Percentiles rank a stretch among this genome's conserved stretches.
Evolutionary conservation across 1,140 invertebrate genomes (phyloP).

Genomic region (Sinonovacula constricta): DNA sequence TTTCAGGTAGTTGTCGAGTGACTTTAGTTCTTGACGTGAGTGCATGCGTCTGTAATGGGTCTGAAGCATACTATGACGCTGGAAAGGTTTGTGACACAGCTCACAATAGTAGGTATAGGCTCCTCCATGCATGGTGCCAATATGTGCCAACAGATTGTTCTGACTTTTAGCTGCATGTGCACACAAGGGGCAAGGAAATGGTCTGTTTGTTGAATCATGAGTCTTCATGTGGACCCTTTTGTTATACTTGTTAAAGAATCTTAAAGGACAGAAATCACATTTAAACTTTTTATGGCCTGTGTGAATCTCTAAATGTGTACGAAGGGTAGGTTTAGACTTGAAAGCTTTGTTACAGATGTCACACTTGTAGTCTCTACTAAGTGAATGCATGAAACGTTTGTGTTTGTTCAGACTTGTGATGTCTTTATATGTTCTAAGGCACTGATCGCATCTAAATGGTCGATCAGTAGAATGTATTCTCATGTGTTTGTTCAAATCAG

Average conservation of each 20-base stretch:
- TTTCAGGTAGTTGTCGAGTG: background rate
- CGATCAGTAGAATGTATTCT: conserved; percentile 50
- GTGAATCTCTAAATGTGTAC: conserved; percentile 56
- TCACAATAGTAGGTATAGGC: conserved; percentile 62
- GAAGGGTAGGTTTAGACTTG: conserved; percentile 51
- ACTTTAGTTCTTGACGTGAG: conserved; percentile 30
- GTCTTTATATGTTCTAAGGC: conserved; percentile 56
- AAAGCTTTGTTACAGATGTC: conserved; percentile 53
- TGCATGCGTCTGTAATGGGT: conserved; percentile 60
- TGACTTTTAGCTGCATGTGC: conserved; percentile 54
- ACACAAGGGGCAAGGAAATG: conserved; percentile 58
- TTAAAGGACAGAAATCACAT: conserved; percentile 56
- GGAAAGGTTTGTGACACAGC: conserved; percentile 59
- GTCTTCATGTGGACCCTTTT: conserved; percentile 56
- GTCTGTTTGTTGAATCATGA: conserved; percentile 50
- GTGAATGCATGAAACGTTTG: conserved; percentile 36
- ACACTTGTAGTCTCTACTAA: conserved; percentile 54
- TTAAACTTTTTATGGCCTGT: conserved; percentile 50
- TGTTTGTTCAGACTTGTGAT: conserved; percentile 48
- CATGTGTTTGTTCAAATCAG: conserved; percentile 48
- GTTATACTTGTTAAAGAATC: conserved; percentile 55
- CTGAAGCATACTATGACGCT: conserved; percentile 53
- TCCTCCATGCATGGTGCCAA: conserved; percentile 61
- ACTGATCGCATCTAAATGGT: conserved; percentile 50
- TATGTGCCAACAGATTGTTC: conserved; percentile 58